A percentile compares a stretch with the other conserved stretches of the same genome.
Conservation (phyloP, 2,888 invertebrate species). For the Diloba caeruleocephala region DNA sequence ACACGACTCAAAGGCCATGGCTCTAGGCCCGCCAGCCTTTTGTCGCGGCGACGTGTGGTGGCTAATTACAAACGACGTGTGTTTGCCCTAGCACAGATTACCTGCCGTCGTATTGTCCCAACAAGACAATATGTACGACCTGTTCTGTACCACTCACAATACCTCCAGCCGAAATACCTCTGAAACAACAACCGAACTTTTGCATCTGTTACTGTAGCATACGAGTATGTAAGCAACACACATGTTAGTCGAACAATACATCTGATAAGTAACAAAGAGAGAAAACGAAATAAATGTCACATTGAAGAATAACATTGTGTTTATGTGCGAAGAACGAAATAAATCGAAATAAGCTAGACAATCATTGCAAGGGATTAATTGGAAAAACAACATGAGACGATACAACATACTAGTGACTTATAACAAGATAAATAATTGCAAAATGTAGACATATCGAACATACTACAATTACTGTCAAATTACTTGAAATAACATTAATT, state of each 20-base stretch:
- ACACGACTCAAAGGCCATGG: conserved; percentile 60
- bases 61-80: conserved; percentile 73
- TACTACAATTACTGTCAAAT: too few species aligned
- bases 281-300: conserved; percentile 27
- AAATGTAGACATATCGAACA: too few species aligned
- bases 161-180: conserved; percentile 36
- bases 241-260: conserved; percentile 16
- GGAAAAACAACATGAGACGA: too few species aligned
- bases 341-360: background rate
- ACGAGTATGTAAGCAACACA: conserved; percentile 11
- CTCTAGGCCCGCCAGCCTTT: conserved; percentile 55
- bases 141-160: conserved; percentile 32
- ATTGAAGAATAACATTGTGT: conserved; percentile 23
- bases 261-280: conserved; percentile 43
- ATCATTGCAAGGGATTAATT: too few species aligned
- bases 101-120: conserved; percentile 61
- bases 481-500: too few species aligned
- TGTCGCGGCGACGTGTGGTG: conserved; percentile 64
- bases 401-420: too few species aligned
- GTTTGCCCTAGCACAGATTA: conserved; percentile 66
- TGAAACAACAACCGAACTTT: conserved; percentile 38
- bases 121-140: conserved; percentile 54
- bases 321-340: conserved; percentile 2
- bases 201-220: conserved; percentile 18
- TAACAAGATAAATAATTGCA: too few species aligned